These are phyloP conservation scores for Leptinotarsa lineolata DNA, from an alignment of 1,140 invertebrate genomes.

Conservation along the genomic window DNA sequence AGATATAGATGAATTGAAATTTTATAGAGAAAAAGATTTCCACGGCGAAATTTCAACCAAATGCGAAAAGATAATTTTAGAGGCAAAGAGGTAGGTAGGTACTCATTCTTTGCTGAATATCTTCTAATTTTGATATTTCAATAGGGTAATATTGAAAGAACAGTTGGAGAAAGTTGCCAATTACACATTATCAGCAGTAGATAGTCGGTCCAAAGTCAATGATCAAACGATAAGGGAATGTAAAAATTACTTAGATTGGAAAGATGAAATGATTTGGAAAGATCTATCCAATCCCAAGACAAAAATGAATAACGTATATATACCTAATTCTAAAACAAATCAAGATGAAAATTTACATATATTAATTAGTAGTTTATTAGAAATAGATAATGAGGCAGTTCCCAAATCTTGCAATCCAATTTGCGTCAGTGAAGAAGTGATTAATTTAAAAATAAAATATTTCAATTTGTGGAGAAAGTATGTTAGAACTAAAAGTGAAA, in stretches of 20 bases:
- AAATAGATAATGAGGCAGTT: not conserved
- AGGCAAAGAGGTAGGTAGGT: constrained; percentile 32
- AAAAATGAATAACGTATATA: not conserved
- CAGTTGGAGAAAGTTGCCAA: constrained; percentile 35
- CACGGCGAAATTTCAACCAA: constrained; percentile 11
- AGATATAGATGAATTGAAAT: constrained; percentile 6
- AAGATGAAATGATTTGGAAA: constrained; percentile 29
- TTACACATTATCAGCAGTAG: constrained; percentile 25
- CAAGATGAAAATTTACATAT: constrained; percentile 2
- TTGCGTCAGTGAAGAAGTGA: no score
- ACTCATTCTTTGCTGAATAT: not conserved
- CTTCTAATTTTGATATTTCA: constrained; percentile 12
- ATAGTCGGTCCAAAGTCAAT: not conserved
- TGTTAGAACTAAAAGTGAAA: constrained; percentile 23
- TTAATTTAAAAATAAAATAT: constrained; percentile 28
- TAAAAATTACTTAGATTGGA: constrained; percentile 23
- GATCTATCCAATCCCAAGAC: constrained; percentile 22
- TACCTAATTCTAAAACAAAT: not conserved
- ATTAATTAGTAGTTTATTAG: constrained; percentile 8
- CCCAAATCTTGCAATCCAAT: no score
- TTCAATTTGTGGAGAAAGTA: constrained; percentile 33
- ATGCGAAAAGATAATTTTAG: constrained; percentile 31
- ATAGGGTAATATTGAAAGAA: constrained; percentile 32
- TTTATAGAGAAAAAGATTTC: not conserved
- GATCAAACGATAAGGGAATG: not conserved